Conservation (phyloP, 1,140 invertebrate species). For the Leptinotarsa defecta region DNA sequence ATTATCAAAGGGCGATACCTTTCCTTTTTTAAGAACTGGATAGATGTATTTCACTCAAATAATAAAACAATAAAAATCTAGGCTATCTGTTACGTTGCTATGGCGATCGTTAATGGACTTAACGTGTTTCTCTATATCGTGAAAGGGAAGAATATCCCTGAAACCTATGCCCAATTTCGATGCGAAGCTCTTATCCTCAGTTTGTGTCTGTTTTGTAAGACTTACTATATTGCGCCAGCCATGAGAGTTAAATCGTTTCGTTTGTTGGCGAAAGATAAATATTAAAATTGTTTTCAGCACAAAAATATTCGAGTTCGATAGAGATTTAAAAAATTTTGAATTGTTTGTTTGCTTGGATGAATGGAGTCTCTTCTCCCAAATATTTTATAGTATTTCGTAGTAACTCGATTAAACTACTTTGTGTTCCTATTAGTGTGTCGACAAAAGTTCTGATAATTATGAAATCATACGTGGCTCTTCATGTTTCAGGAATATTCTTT, state of each 20-base stretch:
- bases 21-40: too few species aligned
- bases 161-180: neutral
- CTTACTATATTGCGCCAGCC: neutral
- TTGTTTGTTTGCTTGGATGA: too few species aligned
- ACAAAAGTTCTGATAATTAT: too few species aligned
- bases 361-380: too few species aligned
- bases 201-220: neutral
- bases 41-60: neutral
- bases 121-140: neutral
- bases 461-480: too few species aligned
- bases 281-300: neutral
- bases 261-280: neutral
- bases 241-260: neutral
- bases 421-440: too few species aligned
- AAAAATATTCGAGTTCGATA: too few species aligned
- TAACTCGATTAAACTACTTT: too few species aligned
- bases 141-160: neutral
- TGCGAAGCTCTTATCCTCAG: neutral
- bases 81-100: neutral
- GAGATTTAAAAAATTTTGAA: too few species aligned
- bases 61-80: neutral
- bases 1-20: too few species aligned
- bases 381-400: too few species aligned
- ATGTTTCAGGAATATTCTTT: too few species aligned
- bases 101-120: neutral